Conservation (phyloP, 2,888 invertebrate species). For the Electrophaes corylata region DNA sequence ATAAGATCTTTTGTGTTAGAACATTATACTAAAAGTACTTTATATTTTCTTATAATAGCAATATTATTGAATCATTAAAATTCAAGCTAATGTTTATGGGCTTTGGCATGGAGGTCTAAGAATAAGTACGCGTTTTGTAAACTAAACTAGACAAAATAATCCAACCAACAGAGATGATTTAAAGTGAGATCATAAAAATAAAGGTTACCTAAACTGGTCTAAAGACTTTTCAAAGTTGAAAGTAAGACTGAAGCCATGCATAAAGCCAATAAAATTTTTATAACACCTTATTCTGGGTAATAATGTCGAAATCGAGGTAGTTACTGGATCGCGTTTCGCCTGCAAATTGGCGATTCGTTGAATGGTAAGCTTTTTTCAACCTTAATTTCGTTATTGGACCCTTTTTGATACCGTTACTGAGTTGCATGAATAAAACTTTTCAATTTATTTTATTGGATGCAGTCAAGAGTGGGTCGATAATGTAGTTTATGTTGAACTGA, state of each 20-base stretch:
- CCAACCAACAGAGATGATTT: too few species aligned
- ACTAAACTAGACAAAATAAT: too few species aligned
- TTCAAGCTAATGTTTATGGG: too few species aligned
- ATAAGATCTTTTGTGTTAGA: too few species aligned
- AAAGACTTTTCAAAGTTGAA: background rate
- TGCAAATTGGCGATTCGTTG: constrained; percentile 65
- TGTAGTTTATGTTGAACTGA: constrained; percentile 32
- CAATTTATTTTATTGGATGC: constrained; percentile 43
- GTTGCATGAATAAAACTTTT: constrained; percentile 43
- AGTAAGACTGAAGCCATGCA: background rate
- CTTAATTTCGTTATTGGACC: constrained; percentile 62
- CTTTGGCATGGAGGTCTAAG: too few species aligned
- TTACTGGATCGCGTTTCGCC: constrained; percentile 65
- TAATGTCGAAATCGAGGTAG: constrained; percentile 59
- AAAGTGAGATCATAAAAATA: too few species aligned
- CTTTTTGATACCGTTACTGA: constrained; percentile 51
- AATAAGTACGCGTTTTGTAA: too few species aligned
- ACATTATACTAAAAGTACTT: too few species aligned
- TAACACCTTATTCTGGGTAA: constrained; percentile 62
- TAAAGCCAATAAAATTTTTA: constrained; percentile 54
- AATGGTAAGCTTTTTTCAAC: constrained; percentile 53
- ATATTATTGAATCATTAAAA: too few species aligned
- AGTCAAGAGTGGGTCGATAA: constrained; percentile 39
- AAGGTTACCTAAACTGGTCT: background rate
- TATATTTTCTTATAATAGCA: too few species aligned